Base-by-base conservation (phyloP, 37 sponge, comb jelly and placozoan species). In the Halichondria panicea region DNA sequence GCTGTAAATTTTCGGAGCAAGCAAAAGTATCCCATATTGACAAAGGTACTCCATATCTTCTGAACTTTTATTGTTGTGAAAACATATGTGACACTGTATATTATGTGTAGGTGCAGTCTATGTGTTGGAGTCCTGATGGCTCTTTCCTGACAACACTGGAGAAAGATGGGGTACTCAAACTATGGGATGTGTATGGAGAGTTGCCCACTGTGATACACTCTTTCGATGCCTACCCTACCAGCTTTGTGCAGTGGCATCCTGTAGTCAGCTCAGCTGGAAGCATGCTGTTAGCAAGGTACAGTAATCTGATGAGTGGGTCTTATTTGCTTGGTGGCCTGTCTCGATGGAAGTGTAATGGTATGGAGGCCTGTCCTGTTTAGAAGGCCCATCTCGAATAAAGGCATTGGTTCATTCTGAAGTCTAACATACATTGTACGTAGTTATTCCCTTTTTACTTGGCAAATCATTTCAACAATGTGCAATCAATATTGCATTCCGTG, bases 261-360 rank as follows among this genome's bases (percentile, higher is more conserved):
- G 22, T 4, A 5, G 59, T 68, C 0, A 42, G 70, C 19, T n/a
- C 59, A 30, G 45, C 13, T 62, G 84, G 84, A 41, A 46, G 32
- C 19, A 81, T 81, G 76, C 50, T 87, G 24, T 70, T 87, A 28
- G 88, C 77, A 27, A 71, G 88, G 88, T 87, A 66, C 11, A 63
- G 30, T 32, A 1, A 3, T 0, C 27, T 65, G 9, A 15, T 41
- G 48, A 31, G 21, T 70, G 30, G 70, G 21, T n/a, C n/a, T n/a
- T n/a, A n/a, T n/a, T n/a, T n/a, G n/a, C n/a, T n/a, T n/a, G n/a
- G n/a, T n/a, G n/a, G n/a, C n/a, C n/a, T n/a, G n/a, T n/a, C n/a
- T n/a, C n/a, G n/a, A n/a, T n/a, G n/a, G n/a, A n/a, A n/a, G n/a
- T n/a, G n/a, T n/a, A n/a, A n/a, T n/a, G n/a, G n/a, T n/a, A n/a